These are phyloP conservation scores for Candoia aspera DNA, from an alignment of 2,113 vertebrate genomes.

Conservation along the genomic window DNA sequence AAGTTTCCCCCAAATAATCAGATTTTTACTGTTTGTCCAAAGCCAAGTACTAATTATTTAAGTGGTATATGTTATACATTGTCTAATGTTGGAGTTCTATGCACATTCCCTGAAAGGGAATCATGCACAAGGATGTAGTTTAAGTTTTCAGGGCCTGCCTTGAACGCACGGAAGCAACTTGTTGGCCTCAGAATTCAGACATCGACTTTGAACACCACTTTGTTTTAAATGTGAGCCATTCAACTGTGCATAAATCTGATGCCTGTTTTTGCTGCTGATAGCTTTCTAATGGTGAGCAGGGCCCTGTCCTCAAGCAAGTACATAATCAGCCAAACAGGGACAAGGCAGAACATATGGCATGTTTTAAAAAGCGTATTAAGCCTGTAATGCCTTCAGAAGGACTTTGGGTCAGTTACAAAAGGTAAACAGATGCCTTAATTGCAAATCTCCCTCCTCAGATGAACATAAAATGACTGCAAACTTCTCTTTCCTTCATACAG, in stretches of 20 bases:
- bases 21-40: background rate
- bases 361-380: slow-evolving; percentile 50
- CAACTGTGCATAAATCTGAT: background rate
- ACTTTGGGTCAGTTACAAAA: slow-evolving; percentile 45
- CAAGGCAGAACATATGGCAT: slow-evolving; percentile 23
- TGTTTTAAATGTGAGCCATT: background rate
- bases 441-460: slow-evolving; percentile 32
- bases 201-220: background rate
- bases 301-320: background rate
- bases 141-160: background rate
- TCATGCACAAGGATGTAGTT: background rate
- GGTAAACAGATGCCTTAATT: slow-evolving; percentile 62
- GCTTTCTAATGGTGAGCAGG: background rate
- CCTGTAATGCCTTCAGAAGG: slow-evolving; percentile 48
- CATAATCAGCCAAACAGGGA: slow-evolving; percentile 22
- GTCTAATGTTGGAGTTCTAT: background rate
- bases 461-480: slow-evolving; percentile 54
- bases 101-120: background rate
- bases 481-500: slow-evolving; percentile 59
- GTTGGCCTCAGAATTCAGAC: background rate
- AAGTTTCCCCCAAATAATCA: background rate
- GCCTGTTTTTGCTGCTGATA: background rate
- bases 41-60: background rate
- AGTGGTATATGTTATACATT: background rate
- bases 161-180: background rate